Base-by-base conservation (phyloP, 2,113 vertebrate species). In the Plecturocebus donacophilus region DNA sequence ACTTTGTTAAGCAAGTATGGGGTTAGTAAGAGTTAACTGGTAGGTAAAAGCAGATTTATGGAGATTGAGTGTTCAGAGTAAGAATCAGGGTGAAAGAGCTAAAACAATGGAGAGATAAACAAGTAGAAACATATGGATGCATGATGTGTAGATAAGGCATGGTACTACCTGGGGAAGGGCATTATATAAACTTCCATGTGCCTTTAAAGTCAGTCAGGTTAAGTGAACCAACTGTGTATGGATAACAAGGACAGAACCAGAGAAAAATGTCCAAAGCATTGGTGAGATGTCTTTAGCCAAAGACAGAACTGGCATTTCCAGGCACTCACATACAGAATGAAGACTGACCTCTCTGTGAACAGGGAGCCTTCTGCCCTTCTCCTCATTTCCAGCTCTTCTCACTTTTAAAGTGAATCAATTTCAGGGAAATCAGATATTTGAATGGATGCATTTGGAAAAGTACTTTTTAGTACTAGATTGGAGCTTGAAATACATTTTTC, bases 401-500 rank as follows among this genome's bases (percentile, higher is more conserved):
- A 3, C 13, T 70, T 87, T 90, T 73, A 45, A 79, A 54, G 38
- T 49, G 19, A 79, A 27, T 83, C 52, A 35, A 5, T 21, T 54
- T 27, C 4, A 79, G 35, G 4, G 5, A 68, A 92, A 23, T 76
- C 40, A 93, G 32, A 42, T 84, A 80, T 79, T 87, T 94, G 20
- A 89, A 77, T 86, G 1, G 13, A 42, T 70, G 81, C 32, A 92
- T 76, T 70, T 30, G 64, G n/a, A 73, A 47, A 81, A n/a, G 3
- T 32, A 35, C 32, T 75, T 66, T 38, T 76, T 4, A 8, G 21
- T 21, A 38, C 25, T 86, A 92, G 7, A 70, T 23, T n/a, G 17
- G 64, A 82, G 25, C 21, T 92, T 19, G 64, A 75, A 88, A 54
- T 25, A 49, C 19, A 80, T 52, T 70, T 92, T 96, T 45, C 9